These are phyloP conservation scores for Xylocopa sonorina DNA, from an alignment of 1,140 invertebrate species.

Conservation along the genomic window DNA sequence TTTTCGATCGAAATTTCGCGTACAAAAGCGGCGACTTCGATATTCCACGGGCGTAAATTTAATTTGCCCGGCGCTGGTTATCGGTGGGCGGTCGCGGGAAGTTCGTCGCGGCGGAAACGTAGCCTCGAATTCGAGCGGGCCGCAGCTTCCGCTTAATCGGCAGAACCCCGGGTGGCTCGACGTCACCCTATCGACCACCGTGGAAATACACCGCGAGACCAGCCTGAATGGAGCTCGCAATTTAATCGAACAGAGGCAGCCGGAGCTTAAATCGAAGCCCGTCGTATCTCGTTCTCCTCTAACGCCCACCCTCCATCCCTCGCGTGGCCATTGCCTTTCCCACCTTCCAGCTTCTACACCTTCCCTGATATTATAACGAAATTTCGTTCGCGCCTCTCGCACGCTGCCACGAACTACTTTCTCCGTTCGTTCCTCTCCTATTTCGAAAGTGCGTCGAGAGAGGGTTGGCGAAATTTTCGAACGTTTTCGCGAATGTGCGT, in stretches of 20 bases:
- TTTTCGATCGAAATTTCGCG: constrained; percentile 32
- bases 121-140: constrained; percentile 5
- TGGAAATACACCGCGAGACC: constrained; percentile 29
- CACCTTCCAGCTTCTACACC: not conserved
- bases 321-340: not conserved
- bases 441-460: too few species aligned
- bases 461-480: too few species aligned
- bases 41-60: constrained; percentile 19
- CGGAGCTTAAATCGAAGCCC: constrained; percentile 29
- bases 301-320: too few species aligned
- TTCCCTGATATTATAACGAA: not conserved
- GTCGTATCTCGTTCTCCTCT: not conserved
- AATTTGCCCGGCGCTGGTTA: constrained; percentile 4
- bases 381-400: too few species aligned
- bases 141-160: constrained; percentile 37
- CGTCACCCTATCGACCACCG: constrained; percentile 11
- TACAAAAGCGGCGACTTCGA: constrained; percentile 7
- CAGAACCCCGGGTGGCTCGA: constrained; percentile 20
- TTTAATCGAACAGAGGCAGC: constrained; percentile 35
- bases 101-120: constrained; percentile 23
- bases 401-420: too few species aligned
- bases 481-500: too few species aligned
- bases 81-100: not conserved
- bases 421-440: not conserved
- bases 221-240: not conserved